Conservation (phyloP, 2,888 invertebrate genomes). For the Lycocerus yunnanus region DNA sequence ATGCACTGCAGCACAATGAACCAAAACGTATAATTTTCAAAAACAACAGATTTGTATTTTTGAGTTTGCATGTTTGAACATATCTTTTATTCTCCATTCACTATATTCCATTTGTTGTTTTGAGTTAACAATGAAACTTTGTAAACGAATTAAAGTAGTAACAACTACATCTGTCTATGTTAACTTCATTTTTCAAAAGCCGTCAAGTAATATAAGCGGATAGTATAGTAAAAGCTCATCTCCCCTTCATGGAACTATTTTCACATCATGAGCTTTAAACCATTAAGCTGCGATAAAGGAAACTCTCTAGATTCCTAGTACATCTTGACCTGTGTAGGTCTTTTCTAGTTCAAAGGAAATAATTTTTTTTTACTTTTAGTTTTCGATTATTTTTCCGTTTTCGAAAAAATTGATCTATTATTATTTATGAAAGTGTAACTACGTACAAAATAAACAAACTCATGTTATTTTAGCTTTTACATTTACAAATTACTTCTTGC, state of each 20-base stretch:
- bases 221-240: not conserved
- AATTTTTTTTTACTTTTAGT: not conserved
- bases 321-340: not conserved
- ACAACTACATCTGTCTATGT: not conserved
- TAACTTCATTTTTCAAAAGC: not conserved
- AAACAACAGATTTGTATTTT: not conserved
- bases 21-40: not conserved
- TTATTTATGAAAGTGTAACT: too few relatives aligned
- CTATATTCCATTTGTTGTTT: too few relatives aligned
- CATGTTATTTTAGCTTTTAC: not conserved
- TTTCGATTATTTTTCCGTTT: too few relatives aligned
- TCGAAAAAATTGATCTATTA: too few relatives aligned
- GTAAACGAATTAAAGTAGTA: not conserved
- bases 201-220: not conserved
- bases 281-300: not conserved
- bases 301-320: not conserved
- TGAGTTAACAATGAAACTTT: not conserved
- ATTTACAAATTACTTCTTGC: not conserved
- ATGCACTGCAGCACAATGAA: not conserved
- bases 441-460: too few relatives aligned
- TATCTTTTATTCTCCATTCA: not conserved
- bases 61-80: not conserved
- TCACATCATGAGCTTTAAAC: not conserved
- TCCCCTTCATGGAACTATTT: not conserved
- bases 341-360: not conserved